phyloP scores from a whole-genome alignment of 2,113 vertebrate genomes.

The Pelusios castaneus region DNA sequence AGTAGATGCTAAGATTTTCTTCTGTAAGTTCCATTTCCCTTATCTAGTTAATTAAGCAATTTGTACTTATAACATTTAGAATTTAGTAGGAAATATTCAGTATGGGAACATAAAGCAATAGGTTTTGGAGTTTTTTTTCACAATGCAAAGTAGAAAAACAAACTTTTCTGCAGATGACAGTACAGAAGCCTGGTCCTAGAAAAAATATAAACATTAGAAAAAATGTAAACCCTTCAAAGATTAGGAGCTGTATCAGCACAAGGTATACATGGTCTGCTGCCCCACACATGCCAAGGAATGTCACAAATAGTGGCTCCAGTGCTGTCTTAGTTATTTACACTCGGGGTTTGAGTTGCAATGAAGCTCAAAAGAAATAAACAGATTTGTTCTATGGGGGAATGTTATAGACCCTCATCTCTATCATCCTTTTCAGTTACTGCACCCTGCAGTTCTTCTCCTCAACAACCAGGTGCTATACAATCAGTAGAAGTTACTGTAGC shows the following conservation, averaged over 20 bases:
- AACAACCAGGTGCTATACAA: background rate
- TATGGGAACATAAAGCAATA: conserved; percentile 29
- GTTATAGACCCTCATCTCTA: background rate
- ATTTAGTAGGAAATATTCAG: background rate
- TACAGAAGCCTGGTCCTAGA: background rate
- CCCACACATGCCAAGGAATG: conserved; percentile 13
- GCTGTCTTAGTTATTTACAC: conserved; percentile 33
- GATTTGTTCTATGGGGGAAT: background rate
- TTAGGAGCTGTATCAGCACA: conserved; percentile 15
- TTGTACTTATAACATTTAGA: background rate
- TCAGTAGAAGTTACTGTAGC: background rate
- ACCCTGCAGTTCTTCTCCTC: background rate
- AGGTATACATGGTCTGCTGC: conserved; percentile 14
- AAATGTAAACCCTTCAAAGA: background rate
- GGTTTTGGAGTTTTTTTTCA: background rate
- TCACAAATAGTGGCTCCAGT: background rate
- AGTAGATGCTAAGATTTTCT: conserved; percentile 2
- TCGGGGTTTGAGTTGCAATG: conserved; percentile 42
- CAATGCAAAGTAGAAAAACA: background rate
- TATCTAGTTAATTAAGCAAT: conserved; percentile 25
- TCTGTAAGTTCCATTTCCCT: conserved; percentile 6
- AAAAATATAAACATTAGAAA: background rate
- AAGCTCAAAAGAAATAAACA: conserved; percentile 21
- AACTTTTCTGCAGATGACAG: background rate
- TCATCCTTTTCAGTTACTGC: background rate